Evolutionary conservation across 2,888 invertebrate genomes (phyloP).

Genomic region (Lobophora halterata): DNA sequence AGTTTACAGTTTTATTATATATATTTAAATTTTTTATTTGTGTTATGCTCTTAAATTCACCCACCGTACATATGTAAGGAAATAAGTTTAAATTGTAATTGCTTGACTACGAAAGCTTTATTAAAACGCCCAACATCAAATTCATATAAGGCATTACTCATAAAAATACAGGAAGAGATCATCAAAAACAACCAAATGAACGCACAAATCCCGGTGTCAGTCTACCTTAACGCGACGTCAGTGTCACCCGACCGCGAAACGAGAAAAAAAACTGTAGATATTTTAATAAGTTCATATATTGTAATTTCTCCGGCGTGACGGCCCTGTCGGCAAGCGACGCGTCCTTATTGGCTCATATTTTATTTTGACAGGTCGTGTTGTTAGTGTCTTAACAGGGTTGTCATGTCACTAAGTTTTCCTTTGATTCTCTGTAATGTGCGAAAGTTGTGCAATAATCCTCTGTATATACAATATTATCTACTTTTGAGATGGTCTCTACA

Average conservation of each 20-base stretch:
- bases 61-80: no score
- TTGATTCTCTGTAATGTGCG: conserved; percentile 10
- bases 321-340: conserved; percentile 64
- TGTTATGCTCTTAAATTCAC: no score
- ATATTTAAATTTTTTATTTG: no score
- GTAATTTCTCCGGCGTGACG: conserved; percentile 68
- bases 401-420: conserved; percentile 40
- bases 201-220: conserved; percentile 41
- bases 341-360: conserved; percentile 76
- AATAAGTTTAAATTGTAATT: no score
- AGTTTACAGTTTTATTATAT: no score
- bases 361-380: conserved; percentile 69
- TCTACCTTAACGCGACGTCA: conserved; percentile 44
- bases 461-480: no score
- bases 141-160: conserved; percentile 16
- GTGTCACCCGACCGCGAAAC: conserved; percentile 67
- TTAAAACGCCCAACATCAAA: background rate
- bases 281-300: conserved; percentile 78
- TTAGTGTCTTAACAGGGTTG: conserved; percentile 54
- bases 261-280: conserved; percentile 62
- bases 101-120: no score
- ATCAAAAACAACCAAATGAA: conserved; percentile 37
- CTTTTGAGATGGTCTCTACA: no score
- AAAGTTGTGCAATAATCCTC: no score
- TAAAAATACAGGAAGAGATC: conserved; percentile 43